Base-by-base conservation (phyloP, 2,113 vertebrate genomes). In the Steatornis caripensis region DNA sequence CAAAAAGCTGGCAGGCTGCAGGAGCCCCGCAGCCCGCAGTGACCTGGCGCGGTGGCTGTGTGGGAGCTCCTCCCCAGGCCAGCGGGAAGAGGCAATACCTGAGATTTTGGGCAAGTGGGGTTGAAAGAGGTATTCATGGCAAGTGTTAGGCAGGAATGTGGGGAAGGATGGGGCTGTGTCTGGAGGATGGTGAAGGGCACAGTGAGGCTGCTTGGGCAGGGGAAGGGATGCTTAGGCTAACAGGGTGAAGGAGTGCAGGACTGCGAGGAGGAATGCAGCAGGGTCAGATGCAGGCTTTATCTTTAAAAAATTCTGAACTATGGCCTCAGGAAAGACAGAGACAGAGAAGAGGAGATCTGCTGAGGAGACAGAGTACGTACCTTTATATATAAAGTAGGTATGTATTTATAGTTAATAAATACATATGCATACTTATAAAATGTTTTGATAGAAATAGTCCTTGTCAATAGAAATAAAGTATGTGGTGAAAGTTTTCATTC, bases 1-100 rank as follows among this genome's bases (percentile, higher is more conserved):
- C 49, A 32, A 61, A 84, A 94, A 74, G 17, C 29, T 64, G 51
- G 11, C n/a, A 70, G 49, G 76, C 78, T 70, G 41, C 51, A 32
- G 62, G 30, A 90, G 45, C 22, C n/a, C 10, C 11, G 13, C 46
- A 36, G 81, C 72, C 30, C 0, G 2, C 32, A 24, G 32, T 39
- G 29, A 19, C 12, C 26, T 34, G n/a, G 69, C 0, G 1, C 0
- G 0, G 14, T n/a, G 36, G 14, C 43, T 39, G 24, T 41, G 23
- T 24, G 22, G 62, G 58, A 78, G n/a, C 13, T 87, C 14, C 26
- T 90, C 32, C 21, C 9, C 39, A 34, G 17, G 12, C 18, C 77
- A 39, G 20, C 2, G 29, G 60, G 43, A 37, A 57, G 21, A 60
- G 34, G 37, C n/a, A 64, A 58, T 6, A 13, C 9, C 22, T 34